Evolutionary conservation across 2,797 vertebrate species (phyloP).

Genomic region (Anguilla megastoma): DNA sequence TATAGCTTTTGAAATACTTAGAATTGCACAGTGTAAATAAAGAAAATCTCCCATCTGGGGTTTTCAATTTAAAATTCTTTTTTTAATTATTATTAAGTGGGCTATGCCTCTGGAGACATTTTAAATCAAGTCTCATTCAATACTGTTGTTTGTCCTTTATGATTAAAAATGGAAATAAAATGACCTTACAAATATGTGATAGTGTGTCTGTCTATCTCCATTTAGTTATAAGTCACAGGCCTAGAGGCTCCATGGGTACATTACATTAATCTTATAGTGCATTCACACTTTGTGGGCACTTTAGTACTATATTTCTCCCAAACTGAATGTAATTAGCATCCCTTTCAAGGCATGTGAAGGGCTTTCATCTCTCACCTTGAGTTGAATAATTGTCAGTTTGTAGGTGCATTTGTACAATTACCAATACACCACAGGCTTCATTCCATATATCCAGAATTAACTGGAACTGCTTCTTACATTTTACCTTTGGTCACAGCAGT

Average conservation of each 20-base stretch:
- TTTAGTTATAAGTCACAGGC: constrained; percentile 16
- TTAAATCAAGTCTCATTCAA: constrained; percentile 73
- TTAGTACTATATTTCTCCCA: background rate
- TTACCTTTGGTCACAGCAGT: background rate
- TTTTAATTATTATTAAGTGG: constrained; percentile 60
- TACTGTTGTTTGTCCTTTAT: constrained; percentile 79
- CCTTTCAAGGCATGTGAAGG: background rate
- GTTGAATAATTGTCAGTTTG: background rate
- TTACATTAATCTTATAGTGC: constrained; percentile 18
- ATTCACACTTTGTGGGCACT: constrained; percentile 43
- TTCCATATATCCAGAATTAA: background rate
- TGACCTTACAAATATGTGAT: constrained; percentile 56
- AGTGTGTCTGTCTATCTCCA: constrained; percentile 5
- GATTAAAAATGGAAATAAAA: constrained; percentile 75
- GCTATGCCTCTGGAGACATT: constrained; percentile 63
- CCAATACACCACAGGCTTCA: background rate
- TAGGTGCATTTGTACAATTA: background rate
- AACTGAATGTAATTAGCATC: background rate
- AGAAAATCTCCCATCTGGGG: constrained; percentile 59
- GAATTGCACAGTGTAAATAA: constrained; percentile 76
- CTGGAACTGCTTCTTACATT: background rate
- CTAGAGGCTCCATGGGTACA: constrained; percentile 20
- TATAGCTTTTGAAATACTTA: constrained; percentile 68
- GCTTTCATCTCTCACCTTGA: background rate
- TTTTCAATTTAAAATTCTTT: constrained; percentile 66